A percentile compares a stretch with the other conserved stretches of the same genome.
Conservation (phyloP, 1,140 invertebrate genomes). For the Lamellibrachia luymesi region DNA sequence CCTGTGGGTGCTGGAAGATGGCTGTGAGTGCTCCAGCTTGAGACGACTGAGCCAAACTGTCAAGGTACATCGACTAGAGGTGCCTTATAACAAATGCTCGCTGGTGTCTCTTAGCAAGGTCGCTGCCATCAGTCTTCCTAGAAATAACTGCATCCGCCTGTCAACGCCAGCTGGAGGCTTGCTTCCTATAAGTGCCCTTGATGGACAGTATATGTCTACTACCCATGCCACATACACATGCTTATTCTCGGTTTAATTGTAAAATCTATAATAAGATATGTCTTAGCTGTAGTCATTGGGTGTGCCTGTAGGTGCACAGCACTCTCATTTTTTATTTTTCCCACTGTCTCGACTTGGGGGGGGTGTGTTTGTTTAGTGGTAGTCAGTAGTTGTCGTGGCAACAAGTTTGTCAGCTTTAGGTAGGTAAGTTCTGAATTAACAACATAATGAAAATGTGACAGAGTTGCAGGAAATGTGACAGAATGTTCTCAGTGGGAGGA, state of each 20-base stretch:
- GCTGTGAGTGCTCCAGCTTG: background rate
- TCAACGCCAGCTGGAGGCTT: background rate
- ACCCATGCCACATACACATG: background rate
- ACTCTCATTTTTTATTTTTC: background rate
- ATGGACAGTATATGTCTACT: background rate
- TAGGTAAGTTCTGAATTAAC: background rate
- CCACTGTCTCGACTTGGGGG: background rate
- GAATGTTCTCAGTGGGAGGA: too few relatives aligned
- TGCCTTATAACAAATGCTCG: background rate
- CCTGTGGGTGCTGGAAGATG: background rate
- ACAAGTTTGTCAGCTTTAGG: background rate
- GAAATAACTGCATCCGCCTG: background rate
- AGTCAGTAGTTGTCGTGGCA: background rate
- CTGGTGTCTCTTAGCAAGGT: background rate
- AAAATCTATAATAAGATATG: background rate
- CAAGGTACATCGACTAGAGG: background rate
- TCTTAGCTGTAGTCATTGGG: background rate
- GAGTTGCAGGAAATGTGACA: background rate
- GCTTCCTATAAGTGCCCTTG: background rate
- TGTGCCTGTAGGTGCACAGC: background rate
- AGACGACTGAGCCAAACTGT: background rate
- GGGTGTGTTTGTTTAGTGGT: background rate
- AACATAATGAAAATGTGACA: background rate
- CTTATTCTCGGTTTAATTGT: background rate
- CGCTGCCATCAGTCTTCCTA: background rate